Evolutionary conservation across 1,140 invertebrate genomes (phyloP).

Genomic region (Glomeris maerens): DNA sequence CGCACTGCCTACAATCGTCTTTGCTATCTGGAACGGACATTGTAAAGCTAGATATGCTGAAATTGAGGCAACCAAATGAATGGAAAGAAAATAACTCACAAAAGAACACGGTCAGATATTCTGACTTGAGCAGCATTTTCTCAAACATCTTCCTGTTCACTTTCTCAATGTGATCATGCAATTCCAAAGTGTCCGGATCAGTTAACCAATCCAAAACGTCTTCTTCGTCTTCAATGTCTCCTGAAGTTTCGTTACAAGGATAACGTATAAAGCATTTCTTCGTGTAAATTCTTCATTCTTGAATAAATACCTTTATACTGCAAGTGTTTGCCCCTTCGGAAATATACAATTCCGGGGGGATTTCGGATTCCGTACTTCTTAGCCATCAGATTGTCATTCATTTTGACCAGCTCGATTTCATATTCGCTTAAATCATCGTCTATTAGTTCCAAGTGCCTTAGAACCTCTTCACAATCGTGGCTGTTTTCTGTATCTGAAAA

Average conservation of each 20-base stretch:
- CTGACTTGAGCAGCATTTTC: constrained; percentile 23
- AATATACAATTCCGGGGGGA: constrained; percentile 78
- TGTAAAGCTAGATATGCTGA: too few relatives aligned
- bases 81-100: constrained; percentile 49
- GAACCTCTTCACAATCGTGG: constrained; percentile 32
- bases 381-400: constrained; percentile 75
- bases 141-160: constrained; percentile 34
- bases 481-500: constrained; percentile 58
- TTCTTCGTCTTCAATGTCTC: constrained; percentile 80
- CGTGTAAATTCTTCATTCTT: not conserved
- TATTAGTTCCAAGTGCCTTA: constrained; percentile 74
- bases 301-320: constrained; percentile 60
- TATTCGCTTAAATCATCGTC: constrained; percentile 83
- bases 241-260: constrained; percentile 20
- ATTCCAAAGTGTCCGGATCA: constrained; percentile 84
- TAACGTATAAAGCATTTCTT: not conserved
- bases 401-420: constrained; percentile 81
- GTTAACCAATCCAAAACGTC: constrained; percentile 87
- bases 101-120: constrained; percentile 63
- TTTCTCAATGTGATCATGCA: constrained; percentile 53
- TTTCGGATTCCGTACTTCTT: constrained; percentile 84
- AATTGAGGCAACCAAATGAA: constrained; percentile 5
- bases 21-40: constrained; percentile 55
- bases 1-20: constrained; percentile 78
- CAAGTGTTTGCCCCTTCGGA: constrained; percentile 75